Evolutionary conservation across 2,888 invertebrate genomes (phyloP).

Genomic region (Pinctada fucata): DNA sequence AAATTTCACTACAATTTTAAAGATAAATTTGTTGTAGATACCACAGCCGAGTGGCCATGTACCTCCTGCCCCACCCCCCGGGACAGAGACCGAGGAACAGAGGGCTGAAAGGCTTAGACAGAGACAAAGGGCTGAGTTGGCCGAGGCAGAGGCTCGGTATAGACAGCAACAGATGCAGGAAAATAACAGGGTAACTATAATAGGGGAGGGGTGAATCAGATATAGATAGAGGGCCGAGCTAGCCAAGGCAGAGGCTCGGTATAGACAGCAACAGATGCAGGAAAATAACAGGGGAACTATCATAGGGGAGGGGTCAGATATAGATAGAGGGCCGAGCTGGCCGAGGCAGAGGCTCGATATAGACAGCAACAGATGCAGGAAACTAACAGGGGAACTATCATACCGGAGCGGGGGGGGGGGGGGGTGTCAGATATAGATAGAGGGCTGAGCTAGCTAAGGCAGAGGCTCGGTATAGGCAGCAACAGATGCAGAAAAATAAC

Average conservation of each 20-base stretch:
- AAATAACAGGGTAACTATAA: neutral
- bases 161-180: neutral
- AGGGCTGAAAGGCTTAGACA: slow-evolving; percentile 38
- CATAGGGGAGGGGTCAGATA: neutral
- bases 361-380: neutral
- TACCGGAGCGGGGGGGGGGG: too few relatives aligned
- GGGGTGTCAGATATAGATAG: slow-evolving; percentile 28
- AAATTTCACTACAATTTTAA: too few relatives aligned
- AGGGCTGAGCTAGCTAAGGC: slow-evolving; percentile 48
- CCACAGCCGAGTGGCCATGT: too few relatives aligned
- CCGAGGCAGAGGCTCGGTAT: slow-evolving; percentile 33
- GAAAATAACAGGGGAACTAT: neutral
- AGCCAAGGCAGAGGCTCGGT: slow-evolving; percentile 36
- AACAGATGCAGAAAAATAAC: neutral
- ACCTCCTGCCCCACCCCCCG: too few relatives aligned
- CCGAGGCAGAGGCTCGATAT: slow-evolving; percentile 32
- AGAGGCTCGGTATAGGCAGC: slow-evolving; percentile 2
- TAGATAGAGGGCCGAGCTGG: slow-evolving; percentile 47
- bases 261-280: neutral
- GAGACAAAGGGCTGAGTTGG: slow-evolving; percentile 47
- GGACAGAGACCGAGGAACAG: slow-evolving; percentile 35
- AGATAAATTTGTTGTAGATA: too few relatives aligned
- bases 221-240: slow-evolving; percentile 47
- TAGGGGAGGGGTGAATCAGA: slow-evolving; percentile 35
- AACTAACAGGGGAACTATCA: too few relatives aligned